Evolutionary conservation across 2,797 vertebrate genomes (phyloP).

Genomic region (Onychomys arenicola): DNA sequence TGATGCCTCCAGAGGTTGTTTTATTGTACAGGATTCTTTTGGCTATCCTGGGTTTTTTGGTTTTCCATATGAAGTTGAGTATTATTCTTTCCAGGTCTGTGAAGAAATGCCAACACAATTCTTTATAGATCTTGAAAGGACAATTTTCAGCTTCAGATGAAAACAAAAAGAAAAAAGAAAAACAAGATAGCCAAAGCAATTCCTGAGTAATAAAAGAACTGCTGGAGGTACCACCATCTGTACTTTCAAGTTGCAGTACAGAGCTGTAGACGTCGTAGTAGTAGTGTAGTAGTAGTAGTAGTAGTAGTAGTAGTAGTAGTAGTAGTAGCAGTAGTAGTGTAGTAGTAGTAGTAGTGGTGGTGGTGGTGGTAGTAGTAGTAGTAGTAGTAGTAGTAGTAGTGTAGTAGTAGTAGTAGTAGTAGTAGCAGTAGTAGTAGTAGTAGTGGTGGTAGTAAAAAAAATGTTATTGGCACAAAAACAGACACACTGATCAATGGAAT

Average conservation of each 20-base stretch:
- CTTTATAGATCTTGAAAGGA: not conserved
- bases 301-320: not conserved
- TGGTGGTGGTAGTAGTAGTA: no score
- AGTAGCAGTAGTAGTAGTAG: no score
- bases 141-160: not conserved
- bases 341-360: no score
- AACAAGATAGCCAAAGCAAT: not conserved
- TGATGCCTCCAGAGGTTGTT: no score
- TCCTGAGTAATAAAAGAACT: not conserved
- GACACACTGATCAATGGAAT: not conserved
- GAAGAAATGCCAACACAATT: not conserved
- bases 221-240: not conserved
- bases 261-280: not conserved
- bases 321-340: not conserved
- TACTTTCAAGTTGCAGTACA: not conserved
- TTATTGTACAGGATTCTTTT: no score
- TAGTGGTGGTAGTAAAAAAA: not conserved
- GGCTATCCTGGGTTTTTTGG: no score
- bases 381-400: not conserved
- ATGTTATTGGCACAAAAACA: not conserved
- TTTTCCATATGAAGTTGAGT: no score
- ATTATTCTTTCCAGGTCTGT: no score
- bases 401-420: not conserved
- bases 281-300: no score
- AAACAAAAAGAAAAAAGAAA: not conserved